A percentile compares a stretch with the other conserved stretches of the same genome.
These are phyloP conservation scores for Chionomys nivalis DNA, from an alignment of 2,113 vertebrate genomes.

Conservation along the genomic window DNA sequence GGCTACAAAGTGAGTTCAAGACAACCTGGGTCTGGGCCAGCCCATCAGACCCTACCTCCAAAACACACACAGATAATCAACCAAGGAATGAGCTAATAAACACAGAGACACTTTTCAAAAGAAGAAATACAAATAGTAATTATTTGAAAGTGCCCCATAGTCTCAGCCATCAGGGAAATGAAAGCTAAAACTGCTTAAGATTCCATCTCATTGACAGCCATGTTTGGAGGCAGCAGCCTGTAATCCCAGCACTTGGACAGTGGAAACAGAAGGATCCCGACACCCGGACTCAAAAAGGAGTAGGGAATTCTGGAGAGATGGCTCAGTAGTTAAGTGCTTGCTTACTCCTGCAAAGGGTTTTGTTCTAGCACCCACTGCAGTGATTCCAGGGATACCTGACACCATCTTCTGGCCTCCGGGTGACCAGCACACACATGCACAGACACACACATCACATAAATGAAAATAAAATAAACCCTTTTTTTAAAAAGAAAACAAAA, in stretches of 20 bases:
- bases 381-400: background rate
- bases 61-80: background rate
- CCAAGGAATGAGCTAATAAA: background rate
- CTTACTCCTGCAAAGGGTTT: background rate
- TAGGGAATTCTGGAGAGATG: background rate
- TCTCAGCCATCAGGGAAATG: background rate
- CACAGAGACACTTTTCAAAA: background rate
- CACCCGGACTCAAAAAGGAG: background rate
- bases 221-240: background rate
- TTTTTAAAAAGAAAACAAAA: background rate
- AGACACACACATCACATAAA: background rate
- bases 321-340: background rate
- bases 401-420: background rate
- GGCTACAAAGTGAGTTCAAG: background rate
- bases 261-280: background rate
- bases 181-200: background rate
- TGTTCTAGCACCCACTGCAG: too few relatives aligned
- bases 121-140: background rate
- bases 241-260: background rate
- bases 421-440: background rate
- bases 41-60: background rate
- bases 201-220: background rate
- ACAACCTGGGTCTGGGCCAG: background rate
- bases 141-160: background rate
- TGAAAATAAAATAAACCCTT: background rate